Percentiles rank a stretch among this genome's conserved stretches.
These are phyloP conservation scores for Lepus europaeus DNA, from an alignment of 2,113 vertebrate genomes.

Conservation along the genomic window DNA sequence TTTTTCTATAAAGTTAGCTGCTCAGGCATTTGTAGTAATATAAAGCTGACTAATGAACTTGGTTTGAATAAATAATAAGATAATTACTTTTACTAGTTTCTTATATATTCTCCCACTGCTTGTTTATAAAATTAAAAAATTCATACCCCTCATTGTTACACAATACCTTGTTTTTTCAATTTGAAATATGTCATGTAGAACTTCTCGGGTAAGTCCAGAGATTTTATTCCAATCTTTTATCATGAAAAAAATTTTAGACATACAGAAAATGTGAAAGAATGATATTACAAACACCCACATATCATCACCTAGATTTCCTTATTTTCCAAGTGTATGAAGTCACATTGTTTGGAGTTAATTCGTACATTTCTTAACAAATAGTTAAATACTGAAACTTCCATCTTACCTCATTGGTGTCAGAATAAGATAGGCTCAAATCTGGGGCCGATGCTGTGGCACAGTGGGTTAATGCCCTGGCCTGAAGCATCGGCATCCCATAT, in stretches of 20 bases:
- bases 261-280: background rate
- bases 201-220: background rate
- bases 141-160: background rate
- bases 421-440: background rate
- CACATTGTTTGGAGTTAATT: background rate
- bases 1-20: too few relatives aligned
- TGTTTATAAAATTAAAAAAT: slow-evolving; percentile 11
- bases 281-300: background rate
- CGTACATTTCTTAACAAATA: background rate
- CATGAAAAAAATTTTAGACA: background rate
- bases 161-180: background rate
- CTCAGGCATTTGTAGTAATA: too few relatives aligned
- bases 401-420: background rate
- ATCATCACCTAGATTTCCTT: background rate
- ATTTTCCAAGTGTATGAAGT: background rate
- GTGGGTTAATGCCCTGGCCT: too few relatives aligned
- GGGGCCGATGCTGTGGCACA: too few relatives aligned
- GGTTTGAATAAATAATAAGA: background rate
- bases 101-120: background rate
- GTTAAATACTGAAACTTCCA: background rate
- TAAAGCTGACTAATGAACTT: background rate
- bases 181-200: background rate
- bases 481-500: too few relatives aligned
- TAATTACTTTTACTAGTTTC: background rate
- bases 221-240: slow-evolving; percentile 36